A percentile compares a stretch with the other conserved stretches of the same genome.
Evolutionary conservation across 2,888 invertebrate species (phyloP).

Genomic region (Pseudococcus viburni): DNA sequence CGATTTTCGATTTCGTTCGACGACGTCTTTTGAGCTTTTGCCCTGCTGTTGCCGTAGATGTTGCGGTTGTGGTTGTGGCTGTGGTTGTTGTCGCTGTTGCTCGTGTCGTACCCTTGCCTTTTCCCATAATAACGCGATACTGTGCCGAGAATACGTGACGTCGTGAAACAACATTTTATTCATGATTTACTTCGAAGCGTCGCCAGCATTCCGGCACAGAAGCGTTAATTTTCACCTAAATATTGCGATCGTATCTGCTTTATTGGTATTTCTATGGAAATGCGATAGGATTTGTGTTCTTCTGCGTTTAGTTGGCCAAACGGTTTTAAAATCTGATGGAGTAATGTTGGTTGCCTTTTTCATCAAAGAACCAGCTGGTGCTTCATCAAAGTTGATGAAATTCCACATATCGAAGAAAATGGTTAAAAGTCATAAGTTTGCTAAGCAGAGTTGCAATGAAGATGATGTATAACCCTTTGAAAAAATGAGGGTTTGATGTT

Average conservation of each 20-base stretch:
- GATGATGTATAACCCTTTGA: too few relatives aligned
- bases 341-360: too few relatives aligned
- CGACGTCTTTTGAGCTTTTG: conserved; percentile 39
- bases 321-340: too few relatives aligned
- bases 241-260: background rate
- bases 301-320: background rate
- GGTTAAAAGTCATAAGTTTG: too few relatives aligned
- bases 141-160: background rate
- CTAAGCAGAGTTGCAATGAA: too few relatives aligned
- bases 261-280: background rate
- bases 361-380: too few relatives aligned
- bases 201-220: background rate
- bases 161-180: background rate
- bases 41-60: background rate
- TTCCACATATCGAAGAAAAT: too few relatives aligned
- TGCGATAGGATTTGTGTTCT: background rate
- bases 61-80: background rate
- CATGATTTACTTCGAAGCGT: background rate
- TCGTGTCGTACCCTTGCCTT: conserved; percentile 19
- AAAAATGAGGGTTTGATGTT: too few relatives aligned
- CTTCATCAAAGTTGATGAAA: too few relatives aligned
- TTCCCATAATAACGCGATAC: conserved; percentile 35
- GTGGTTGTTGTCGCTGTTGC: background rate
- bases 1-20: conserved; percentile 58
- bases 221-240: background rate